phyloP scores from a whole-genome alignment of 2,113 vertebrate species.

The Limnothrissa miodon region DNA sequence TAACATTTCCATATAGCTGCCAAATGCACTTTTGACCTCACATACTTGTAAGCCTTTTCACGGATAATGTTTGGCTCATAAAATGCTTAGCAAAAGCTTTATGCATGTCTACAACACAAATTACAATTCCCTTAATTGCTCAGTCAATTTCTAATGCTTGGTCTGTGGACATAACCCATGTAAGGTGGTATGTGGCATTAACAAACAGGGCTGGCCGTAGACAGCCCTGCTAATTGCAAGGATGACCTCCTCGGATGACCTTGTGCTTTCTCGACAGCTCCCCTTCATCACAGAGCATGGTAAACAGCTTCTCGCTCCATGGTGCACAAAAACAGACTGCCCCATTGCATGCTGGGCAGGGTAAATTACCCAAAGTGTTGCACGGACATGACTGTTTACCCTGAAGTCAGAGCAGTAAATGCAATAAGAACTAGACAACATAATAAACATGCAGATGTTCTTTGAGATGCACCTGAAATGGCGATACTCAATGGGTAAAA shows the following conservation, averaged over 20 bases:
- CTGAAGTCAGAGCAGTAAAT: not conserved
- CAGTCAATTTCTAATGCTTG: not conserved
- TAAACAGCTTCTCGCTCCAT: not conserved
- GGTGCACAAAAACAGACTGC: not conserved
- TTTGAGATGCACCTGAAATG: not conserved
- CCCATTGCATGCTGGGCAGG: slow-evolving; percentile 7
- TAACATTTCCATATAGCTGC: not conserved
- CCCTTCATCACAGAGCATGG: not conserved
- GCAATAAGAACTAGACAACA: not conserved
- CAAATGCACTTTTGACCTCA: not conserved
- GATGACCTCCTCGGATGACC: not conserved
- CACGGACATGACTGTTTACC: slow-evolving; percentile 11
- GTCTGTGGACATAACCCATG: not conserved
- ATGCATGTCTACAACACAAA: not conserved
- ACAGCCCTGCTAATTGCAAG: not conserved
- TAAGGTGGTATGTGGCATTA: not conserved
- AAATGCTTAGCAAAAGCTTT: not conserved
- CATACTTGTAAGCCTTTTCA: not conserved
- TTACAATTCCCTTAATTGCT: not conserved
- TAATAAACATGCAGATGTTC: not conserved
- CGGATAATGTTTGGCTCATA: not conserved
- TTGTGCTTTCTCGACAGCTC: not conserved
- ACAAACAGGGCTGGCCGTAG: not conserved
- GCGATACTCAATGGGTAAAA: not conserved
- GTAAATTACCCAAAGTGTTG: slow-evolving; percentile 15